These are phyloP conservation scores for Phalloptychus januarius DNA, from an alignment of 2,797 vertebrate genomes.

Conservation along the genomic window DNA sequence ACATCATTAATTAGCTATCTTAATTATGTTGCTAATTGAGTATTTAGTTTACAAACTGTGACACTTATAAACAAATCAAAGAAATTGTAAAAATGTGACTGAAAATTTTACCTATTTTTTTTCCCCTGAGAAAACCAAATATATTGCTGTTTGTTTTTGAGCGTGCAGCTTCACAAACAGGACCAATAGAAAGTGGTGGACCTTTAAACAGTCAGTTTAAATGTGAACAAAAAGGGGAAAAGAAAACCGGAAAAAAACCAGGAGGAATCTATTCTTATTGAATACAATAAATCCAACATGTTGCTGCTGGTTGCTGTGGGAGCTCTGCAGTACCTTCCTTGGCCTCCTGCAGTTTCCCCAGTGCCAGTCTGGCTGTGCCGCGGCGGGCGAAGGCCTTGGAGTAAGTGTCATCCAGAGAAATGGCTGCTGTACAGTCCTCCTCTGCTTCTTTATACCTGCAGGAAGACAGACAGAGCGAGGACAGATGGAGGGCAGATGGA, in stretches of 20 bases:
- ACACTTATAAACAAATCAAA: not conserved
- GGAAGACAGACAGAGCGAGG: not conserved
- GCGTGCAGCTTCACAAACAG: too few relatives aligned
- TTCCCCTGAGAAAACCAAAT: too few relatives aligned
- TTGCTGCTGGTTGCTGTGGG: not conserved
- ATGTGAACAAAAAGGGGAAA: not conserved
- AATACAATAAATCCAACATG: too few relatives aligned
- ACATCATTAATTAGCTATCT: too few relatives aligned
- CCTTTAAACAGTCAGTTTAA: not conserved
- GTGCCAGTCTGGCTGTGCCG: constrained; percentile 87
- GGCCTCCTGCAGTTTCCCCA: constrained; percentile 87
- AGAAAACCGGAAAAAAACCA: not conserved
- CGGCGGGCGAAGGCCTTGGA: constrained; percentile 94
- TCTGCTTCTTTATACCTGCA: constrained; percentile 91
- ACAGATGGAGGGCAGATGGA: not conserved
- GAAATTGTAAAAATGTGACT: not conserved
- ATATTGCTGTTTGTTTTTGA: too few relatives aligned
- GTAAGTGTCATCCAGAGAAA: constrained; percentile 88
- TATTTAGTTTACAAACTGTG: not conserved
- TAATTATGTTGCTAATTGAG: not conserved
- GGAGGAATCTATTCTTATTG: too few relatives aligned
- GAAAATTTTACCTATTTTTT: too few relatives aligned
- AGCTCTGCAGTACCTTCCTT: constrained; percentile 81
- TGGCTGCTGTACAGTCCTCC: constrained; percentile 88
- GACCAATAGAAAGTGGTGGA: not conserved